Base-by-base conservation (phyloP, 2,888 invertebrate species). In the Agrochola lychnidis region DNA sequence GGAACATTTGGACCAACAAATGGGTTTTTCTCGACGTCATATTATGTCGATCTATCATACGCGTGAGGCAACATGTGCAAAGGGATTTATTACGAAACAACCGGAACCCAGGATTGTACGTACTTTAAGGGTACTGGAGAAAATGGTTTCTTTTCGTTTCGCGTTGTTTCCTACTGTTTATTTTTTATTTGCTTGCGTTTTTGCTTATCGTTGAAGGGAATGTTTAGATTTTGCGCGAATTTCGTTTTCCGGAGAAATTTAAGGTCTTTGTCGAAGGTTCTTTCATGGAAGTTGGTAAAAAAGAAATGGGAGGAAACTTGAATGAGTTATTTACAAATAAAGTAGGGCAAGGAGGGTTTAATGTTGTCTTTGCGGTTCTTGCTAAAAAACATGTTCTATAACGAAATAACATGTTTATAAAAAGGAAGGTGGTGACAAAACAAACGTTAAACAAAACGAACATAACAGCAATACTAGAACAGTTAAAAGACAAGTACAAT, bases 21-120 rank as follows among this genome's bases (percentile, higher is more conserved):
- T 72, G 78, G 53, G 30, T 53, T 77, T 81, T 74, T 67, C 73
- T 63, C 48, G 51, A 53, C 80, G 76, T 81, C 83, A 83, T 90
- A 88, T 90, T 90, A 87, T 87, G 86, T 86, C 90, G 78, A 91
- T 91, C 90, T 88, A 90, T 91, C 91, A 91, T 80, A 78, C 82
- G 76, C 71, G 73, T 69, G 68, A 70, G 79, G 86, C 81, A 84
- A 79, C 90, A 88, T 87, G 83, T 89, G 90, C 81, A 82, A 86
- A 83, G 75, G 87, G 87, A 90, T 90, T 89, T 90, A 90, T 91
- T 86, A 79, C 87, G 79, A 85, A 90, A 89, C 90, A 89, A 88
- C 84, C 84, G 82, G 86, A 82, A 82, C 78, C 61, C 61, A 74
- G 79, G 62, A 86, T 77, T 64, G 78, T 84, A 74, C 68, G 64